A percentile compares a stretch with the other conserved stretches of the same genome.
phyloP scores from a whole-genome alignment of 2,888 invertebrate species.

The Latheticus oryzae region DNA sequence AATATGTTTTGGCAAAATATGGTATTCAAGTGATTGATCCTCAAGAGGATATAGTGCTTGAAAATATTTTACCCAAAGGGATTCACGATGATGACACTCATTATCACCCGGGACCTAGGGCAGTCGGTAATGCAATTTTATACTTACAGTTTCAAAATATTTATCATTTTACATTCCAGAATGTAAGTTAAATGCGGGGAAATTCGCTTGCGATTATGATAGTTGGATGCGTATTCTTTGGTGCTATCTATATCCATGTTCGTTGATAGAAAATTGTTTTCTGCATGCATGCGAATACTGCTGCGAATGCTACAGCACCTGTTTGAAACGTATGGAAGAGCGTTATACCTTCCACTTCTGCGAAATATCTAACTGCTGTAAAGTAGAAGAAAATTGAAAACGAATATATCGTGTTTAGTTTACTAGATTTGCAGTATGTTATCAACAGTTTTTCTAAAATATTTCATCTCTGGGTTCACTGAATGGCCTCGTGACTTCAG shows the following conservation, averaged over 20 bases:
- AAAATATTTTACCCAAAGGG: neutral
- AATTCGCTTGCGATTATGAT: constrained; percentile 15
- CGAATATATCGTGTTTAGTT: constrained; percentile 17
- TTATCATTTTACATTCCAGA: constrained; percentile 14
- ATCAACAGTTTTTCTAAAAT: constrained; percentile 17
- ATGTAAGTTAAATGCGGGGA: constrained; percentile 10
- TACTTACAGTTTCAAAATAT: neutral
- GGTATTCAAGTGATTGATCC: constrained; percentile 22
- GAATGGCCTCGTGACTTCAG: constrained; percentile 27
- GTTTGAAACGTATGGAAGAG: constrained; percentile 13
- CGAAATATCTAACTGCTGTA: constrained; percentile 12
- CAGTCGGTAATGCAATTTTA: constrained; percentile 18
- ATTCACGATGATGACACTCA: constrained; percentile 1
- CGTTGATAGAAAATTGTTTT: constrained; percentile 6
- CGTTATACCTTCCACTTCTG: constrained; percentile 20
- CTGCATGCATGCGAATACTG: constrained; percentile 3
- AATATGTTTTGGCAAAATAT: constrained; percentile 23
- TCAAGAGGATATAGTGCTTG: neutral
- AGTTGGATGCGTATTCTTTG: constrained; percentile 29
- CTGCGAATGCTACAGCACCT: constrained; percentile 8
- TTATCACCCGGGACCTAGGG: constrained; percentile 28
- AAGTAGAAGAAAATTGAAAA: constrained; percentile 19
- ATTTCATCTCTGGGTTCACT: constrained; percentile 36
- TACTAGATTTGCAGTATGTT: constrained; percentile 20
- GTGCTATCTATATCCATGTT: constrained; percentile 19